Evolutionary conservation across 2,113 vertebrate genomes (phyloP).

Genomic region (Scytalopus superciliaris): DNA sequence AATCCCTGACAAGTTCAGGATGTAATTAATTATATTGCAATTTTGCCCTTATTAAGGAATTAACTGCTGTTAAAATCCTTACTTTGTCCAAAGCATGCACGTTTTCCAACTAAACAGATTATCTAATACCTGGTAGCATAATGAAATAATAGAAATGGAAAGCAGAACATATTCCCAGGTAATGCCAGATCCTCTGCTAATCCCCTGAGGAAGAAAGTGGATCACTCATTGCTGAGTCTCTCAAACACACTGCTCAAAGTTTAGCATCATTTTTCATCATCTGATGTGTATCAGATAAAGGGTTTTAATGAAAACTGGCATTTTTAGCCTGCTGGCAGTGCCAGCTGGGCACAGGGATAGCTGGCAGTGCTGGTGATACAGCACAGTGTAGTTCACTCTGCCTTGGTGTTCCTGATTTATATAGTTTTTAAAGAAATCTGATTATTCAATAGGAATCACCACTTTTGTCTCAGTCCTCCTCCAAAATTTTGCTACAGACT

Average conservation of each 20-base stretch:
- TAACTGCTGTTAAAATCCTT: neutral
- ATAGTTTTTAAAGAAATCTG: neutral
- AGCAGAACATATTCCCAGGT: neutral
- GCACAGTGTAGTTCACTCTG: neutral
- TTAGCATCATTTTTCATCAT: neutral
- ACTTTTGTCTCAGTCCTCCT: neutral
- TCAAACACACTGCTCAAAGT: neutral
- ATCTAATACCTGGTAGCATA: neutral
- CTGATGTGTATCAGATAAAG: neutral
- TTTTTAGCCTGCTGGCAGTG: neutral
- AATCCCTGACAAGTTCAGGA: neutral
- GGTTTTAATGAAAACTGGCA: neutral
- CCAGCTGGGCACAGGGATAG: no score
- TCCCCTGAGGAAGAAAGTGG: neutral
- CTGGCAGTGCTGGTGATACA: neutral
- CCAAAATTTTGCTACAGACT: neutral
- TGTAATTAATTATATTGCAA: neutral
- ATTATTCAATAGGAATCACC: neutral
- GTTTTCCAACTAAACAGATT: neutral
- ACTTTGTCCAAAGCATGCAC: neutral
- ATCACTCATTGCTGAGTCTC: neutral
- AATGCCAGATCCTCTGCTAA: neutral
- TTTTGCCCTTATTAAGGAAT: neutral
- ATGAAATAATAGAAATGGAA: neutral
- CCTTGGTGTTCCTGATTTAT: neutral